Evolutionary conservation across 2,888 invertebrate species (phyloP), one percentile per base, ranked within the genome.

Genomic region (Pachliopta kotzebuea): DNA sequence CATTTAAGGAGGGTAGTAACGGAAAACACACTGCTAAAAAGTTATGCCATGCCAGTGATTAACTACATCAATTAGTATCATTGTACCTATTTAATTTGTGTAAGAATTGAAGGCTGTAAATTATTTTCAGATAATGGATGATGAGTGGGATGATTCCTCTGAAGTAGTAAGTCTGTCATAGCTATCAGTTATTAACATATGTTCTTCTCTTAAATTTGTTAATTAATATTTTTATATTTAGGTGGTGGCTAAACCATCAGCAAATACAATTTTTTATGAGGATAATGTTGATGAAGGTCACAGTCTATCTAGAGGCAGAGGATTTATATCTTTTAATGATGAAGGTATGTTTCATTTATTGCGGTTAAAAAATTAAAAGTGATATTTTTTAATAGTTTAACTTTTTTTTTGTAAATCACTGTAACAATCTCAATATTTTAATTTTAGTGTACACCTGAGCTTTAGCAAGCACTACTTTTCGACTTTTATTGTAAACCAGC

Each of bases 71-170:
- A 4, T 18, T 45, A 37, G 14, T 37, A 14, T 45, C 9, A 45
- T 45, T 18, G 3, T 6, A 45, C 2, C 17, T 45, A 18, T 18
- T 7, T n/a, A 18, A 37, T 45, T 45, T 4, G 18, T 7, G 45
- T 45, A 6, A 45, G 37, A 45, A 45, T 45, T 45, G 18, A 45
- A 45, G n/a, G n/a, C 8, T 45, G 6, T n/a, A 45, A 61, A 0
- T 49, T 67, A 63, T 65, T 77, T 81, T 65, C 78, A 87, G 85
- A 80, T 72, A 76, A 93, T 93, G 93, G 92, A 90, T 77, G 93
- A 93, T 69, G 93, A 93, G 65, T 93, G 93, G 93, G 93, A 93
- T 85, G 92, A 92, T 77, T 70, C 78, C 67, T 72, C 80, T 66
- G 81, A 81, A 69, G 75, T 83, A 70, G 85, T 86, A 76, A 83